These are phyloP conservation scores for Gallirallus australis DNA, from an alignment of 2,797 vertebrate species.

Conservation along the genomic window DNA sequence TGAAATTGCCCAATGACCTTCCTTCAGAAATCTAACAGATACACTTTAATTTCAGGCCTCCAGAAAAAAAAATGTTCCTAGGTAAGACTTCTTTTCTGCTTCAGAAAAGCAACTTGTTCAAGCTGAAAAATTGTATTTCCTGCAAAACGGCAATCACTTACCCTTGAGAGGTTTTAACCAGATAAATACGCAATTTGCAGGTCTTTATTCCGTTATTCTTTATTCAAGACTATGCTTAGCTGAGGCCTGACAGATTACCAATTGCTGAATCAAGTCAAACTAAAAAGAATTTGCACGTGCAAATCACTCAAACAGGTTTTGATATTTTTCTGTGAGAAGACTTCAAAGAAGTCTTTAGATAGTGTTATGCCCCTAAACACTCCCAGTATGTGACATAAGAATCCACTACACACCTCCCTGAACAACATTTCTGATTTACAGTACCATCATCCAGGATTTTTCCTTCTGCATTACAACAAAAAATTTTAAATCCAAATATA, in stretches of 20 bases:
- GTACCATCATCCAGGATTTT: not conserved
- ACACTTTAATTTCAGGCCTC: not conserved
- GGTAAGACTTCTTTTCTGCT: not conserved
- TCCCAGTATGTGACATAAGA: accelerated
- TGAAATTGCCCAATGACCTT: not conserved
- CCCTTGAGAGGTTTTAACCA: not conserved
- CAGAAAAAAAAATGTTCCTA: not conserved
- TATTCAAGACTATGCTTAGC: not conserved
- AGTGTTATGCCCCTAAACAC: accelerated
- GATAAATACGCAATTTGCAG: not conserved
- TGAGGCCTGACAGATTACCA: not conserved
- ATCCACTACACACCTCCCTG: not conserved
- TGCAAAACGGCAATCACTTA: not conserved
- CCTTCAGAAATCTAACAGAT: not conserved
- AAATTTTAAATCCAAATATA: not conserved
- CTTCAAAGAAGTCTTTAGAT: not conserved
- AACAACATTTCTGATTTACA: not conserved
- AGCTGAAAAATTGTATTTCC: not conserved
- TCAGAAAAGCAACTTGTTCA: not conserved
- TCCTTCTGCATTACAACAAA: not conserved
- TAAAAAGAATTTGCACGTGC: not conserved
- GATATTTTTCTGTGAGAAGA: not conserved
- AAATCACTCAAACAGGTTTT: not conserved
- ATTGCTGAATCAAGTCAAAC: not conserved
- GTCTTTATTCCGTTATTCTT: not conserved